Evolutionary conservation across 2,888 invertebrate species (phyloP), one percentile per base, ranked within the genome.

Genomic region (Danaus chrysippus): DNA sequence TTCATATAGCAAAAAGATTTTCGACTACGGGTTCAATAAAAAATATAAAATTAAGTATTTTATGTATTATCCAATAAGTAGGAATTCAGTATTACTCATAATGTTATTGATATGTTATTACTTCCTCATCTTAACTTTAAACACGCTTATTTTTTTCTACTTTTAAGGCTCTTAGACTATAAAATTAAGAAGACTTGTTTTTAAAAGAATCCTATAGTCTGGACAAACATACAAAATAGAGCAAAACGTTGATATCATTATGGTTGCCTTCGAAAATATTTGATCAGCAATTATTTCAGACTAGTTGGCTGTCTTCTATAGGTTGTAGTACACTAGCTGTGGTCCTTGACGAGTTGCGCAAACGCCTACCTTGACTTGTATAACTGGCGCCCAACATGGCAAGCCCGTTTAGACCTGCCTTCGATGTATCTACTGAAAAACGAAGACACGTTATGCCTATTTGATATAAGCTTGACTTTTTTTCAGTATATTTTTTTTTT

Each of bases 351-450:
- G 61, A 66, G 74, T 84, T 86, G 81, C 78, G 82, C 76, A 83
- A 84, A 72, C 71, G 72, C 73, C 79, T 76, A 84, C 83, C 83
- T 86, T 86, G 85, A 85, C 80, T 82, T 78, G 83, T 76, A 82
- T 80, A 78, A 74, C 80, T 76, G 79, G 76, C 74, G 76, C 78
- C 76, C 71, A 79, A 79, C 75, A 77, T 75, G 76, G 79, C 67
- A 63, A 69, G 73, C 69, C 71, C 66, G 70, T 71, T 77, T 70
- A 67, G 59, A 71, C 59, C 65, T 66, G 61, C 62, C 59, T 64
- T 63, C 67, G 66, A 70, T 70, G 70, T 73, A 72, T 75, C 69
- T 72, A 68, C 70, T 73, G 67, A 67, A 67, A 49, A 69, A 71
- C 68, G 71, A 75, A 74, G 76, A 73, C 70, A 73, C 68, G 71